Conservation (phyloP, 2,113 vertebrate genomes). For the Marmota flaviventris region DNA sequence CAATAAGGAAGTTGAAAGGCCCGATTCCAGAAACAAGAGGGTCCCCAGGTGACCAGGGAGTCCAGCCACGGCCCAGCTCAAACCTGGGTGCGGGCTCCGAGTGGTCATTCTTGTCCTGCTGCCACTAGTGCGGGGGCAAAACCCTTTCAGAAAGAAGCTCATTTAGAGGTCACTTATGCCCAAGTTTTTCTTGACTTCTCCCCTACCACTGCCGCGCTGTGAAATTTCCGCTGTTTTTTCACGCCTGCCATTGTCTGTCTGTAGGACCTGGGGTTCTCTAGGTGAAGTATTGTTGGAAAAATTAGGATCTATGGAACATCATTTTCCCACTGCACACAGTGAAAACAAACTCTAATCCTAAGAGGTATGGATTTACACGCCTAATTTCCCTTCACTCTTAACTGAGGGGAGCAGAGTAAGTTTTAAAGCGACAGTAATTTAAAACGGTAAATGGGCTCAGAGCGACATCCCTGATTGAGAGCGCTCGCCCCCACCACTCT, state of each 20-base stretch:
- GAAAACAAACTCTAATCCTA: slow-evolving; percentile 25
- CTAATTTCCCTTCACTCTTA: not conserved
- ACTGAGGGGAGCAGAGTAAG: not conserved
- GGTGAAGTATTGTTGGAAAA: not conserved
- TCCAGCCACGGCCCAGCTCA: not conserved
- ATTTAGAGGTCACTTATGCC: not conserved
- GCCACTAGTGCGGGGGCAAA: not conserved
- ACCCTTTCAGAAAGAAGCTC: not conserved
- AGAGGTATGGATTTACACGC: not conserved
- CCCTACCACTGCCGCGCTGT: not conserved
- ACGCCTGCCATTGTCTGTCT: not conserved
- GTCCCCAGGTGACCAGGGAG: not conserved
- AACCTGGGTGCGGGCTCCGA: not conserved
- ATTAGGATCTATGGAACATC: not conserved
- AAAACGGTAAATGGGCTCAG: not conserved
- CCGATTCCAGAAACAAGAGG: not conserved
- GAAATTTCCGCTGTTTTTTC: not conserved
- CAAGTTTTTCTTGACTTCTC: not conserved
- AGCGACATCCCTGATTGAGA: not conserved
- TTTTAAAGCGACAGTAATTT: not conserved
- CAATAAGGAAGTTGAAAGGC: slow-evolving; percentile 59
- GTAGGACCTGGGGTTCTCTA: not conserved
- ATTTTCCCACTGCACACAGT: not conserved
- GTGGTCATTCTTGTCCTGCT: not conserved
- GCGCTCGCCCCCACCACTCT: slow-evolving; percentile 2